Conservation (phyloP, 1,140 invertebrate genomes). For the Saccostrea glomerata region DNA sequence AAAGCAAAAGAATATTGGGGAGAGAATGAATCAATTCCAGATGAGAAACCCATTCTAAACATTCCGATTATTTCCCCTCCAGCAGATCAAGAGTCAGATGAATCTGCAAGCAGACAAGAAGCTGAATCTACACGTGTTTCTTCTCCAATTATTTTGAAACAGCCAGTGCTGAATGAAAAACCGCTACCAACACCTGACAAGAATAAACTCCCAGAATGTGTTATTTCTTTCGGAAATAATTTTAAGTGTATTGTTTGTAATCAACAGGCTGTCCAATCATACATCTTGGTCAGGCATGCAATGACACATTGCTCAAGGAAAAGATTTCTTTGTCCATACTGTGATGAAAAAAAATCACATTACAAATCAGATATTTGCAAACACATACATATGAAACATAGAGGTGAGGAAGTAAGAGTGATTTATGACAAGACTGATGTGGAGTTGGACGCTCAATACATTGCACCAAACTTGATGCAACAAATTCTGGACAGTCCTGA, state of each 20-base stretch:
- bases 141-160: neutral
- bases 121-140: neutral
- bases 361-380: slow-evolving; percentile 41
- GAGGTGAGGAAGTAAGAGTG: slow-evolving; percentile 1
- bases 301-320: slow-evolving; percentile 32
- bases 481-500: neutral
- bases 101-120: neutral
- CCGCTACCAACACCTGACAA: neutral
- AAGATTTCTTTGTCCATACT: slow-evolving; percentile 41
- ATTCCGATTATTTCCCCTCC: neutral
- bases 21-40: slow-evolving; percentile 4
- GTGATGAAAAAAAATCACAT: slow-evolving; percentile 41
- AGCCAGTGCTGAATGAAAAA: neutral
- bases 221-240: neutral
- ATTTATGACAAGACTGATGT: slow-evolving; percentile 3
- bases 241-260: slow-evolving; percentile 46
- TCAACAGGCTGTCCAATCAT: neutral
- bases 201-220: slow-evolving; percentile 15
- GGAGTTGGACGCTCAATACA: neutral
- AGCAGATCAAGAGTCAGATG: neutral
- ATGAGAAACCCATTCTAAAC: slow-evolving; percentile 34
- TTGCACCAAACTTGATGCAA: neutral
- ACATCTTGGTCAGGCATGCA: slow-evolving; percentile 31
- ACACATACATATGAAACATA: slow-evolving; percentile 43
- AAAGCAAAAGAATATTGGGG: slow-evolving; percentile 52